Evolutionary conservation across 2,888 invertebrate genomes (phyloP), one percentile per base, ranked within the genome.

Genomic region (Plebejus melissa): DNA sequence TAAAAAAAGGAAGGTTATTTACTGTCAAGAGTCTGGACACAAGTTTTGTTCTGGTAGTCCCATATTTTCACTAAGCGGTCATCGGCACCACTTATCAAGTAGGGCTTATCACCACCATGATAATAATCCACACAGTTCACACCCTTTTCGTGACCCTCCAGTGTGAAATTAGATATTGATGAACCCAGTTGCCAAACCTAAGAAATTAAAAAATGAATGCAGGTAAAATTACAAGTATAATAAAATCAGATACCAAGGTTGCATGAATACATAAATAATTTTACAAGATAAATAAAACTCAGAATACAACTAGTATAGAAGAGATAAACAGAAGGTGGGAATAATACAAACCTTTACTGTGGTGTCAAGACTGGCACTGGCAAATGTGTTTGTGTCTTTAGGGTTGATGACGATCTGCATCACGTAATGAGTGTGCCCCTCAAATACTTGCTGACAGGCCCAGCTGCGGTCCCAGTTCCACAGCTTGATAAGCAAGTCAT

Each of bases 381-480:
- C 99, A 91, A 99, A 99, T 60, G 99, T 99, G 90, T 99, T 99
- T 90, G 99, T 99, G 87, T 99, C 99, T 89, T 99, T 99, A 0
- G 99, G 99, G 91, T 99, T 99, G 84, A 99, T 97, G 0, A 99
- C 99, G 82, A 99, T 97, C 90, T 99, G 99, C 99, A 99, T 99
- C 1, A 99, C 99, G 86, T 99, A 99, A 90, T 99, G 99, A 0
- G 98, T 98, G 93, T 99, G 99, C 0, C 99, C 99, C 86, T 99
- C 99, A 87, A 99, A 99, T 16, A 99, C 98, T 88, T 99, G 99
- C 86, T 99, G 99, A 83, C 99, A 98, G 0, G 97, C 95, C 99
- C 99, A 99, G 83, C 97, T 96, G 87, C 99, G 99, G 76, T 99
- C 99, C 99, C 99, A 99, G 89, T 99, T 99, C 99, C 99, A 99